A percentile compares a stretch with the other conserved stretches of the same genome.
Conservation (phyloP, 2,888 invertebrate genomes). For the Catocala sponsa region DNA sequence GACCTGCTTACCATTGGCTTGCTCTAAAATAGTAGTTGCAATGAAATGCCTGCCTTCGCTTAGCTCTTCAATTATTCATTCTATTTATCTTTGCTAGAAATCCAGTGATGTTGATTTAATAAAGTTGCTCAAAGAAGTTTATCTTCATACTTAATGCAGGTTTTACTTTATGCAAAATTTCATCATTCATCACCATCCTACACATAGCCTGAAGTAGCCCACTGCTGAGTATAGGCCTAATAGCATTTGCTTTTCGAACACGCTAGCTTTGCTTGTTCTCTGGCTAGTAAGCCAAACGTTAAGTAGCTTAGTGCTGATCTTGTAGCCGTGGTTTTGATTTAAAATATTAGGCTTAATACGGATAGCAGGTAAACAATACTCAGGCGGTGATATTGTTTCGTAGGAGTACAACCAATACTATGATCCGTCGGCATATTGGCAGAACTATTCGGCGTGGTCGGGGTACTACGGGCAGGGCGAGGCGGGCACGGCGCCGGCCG, state of each 20-base stretch:
- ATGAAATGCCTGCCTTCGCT: neutral
- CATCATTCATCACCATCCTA: neutral
- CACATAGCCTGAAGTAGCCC: neutral
- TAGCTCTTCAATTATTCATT: neutral
- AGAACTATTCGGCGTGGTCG: slow-evolving; percentile 94
- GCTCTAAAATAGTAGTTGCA: neutral
- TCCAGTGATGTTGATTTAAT: too few relatives aligned
- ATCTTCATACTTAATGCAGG: too few relatives aligned
- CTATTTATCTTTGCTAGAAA: neutral
- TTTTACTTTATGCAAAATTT: too few relatives aligned
- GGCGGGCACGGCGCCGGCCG: slow-evolving; percentile 72
- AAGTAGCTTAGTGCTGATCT: neutral
- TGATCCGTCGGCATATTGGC: slow-evolving; percentile 95
- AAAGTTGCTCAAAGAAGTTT: too few relatives aligned
- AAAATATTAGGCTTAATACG: slow-evolving; percentile 7
- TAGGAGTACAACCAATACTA: slow-evolving; percentile 93
- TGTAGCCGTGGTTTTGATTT: neutral
- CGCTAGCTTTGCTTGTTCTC: slow-evolving; percentile 7
- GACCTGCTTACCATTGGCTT: too few relatives aligned
- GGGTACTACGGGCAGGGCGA: slow-evolving; percentile 92
- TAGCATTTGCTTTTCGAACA: slow-evolving; percentile 1
- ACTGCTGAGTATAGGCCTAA: slow-evolving; percentile 12
- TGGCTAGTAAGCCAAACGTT: neutral
- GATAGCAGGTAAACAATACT: slow-evolving; percentile 5
- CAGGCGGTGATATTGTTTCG: slow-evolving; percentile 53